phyloP scores from a whole-genome alignment of 2,888 invertebrate genomes.

The Apamea monoglypha region DNA sequence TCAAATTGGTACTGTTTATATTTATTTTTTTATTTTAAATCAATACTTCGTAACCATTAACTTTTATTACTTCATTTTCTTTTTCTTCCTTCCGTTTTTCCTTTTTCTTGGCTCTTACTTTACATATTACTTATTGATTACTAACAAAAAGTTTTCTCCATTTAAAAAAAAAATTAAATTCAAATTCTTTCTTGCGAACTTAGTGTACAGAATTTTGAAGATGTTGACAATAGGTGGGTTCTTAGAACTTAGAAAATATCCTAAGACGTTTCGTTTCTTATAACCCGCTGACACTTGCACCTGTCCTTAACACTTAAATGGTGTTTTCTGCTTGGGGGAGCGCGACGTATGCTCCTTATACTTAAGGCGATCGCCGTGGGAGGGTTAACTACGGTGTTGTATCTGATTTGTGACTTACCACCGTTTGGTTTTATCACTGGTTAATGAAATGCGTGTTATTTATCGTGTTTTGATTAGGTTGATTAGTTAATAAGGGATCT shows the following conservation, averaged over 20 bases:
- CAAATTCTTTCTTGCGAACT: too few species aligned
- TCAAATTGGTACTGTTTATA: not conserved
- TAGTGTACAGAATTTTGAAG: too few species aligned
- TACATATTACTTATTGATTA: not conserved
- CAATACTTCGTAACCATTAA: not conserved
- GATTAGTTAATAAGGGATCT: not conserved
- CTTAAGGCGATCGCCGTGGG: conserved; percentile 76
- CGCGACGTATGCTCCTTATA: conserved; percentile 82
- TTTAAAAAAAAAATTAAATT: not conserved
- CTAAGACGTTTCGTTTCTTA: conserved; percentile 36
- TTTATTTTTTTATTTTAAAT: not conserved
- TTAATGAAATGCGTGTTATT: conserved; percentile 29
- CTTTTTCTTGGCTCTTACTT: not conserved
- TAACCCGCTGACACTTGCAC: conserved; percentile 58
- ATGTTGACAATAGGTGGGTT: too few species aligned
- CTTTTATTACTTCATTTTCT: not conserved
- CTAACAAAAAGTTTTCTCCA: not conserved
- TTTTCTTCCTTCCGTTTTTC: too few species aligned
- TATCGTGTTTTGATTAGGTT: conserved; percentile 4
- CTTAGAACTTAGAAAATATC: not conserved
- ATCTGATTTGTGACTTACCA: conserved; percentile 65
- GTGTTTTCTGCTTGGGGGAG: conserved; percentile 84
- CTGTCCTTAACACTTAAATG: conserved; percentile 77
- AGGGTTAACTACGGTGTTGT: conserved; percentile 69
- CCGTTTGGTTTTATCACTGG: conserved; percentile 53